Percentiles rank a stretch among this genome's conserved stretches.
Conservation (phyloP, 2,797 vertebrate genomes). For the Sternarchorhynchus goeldii region DNA sequence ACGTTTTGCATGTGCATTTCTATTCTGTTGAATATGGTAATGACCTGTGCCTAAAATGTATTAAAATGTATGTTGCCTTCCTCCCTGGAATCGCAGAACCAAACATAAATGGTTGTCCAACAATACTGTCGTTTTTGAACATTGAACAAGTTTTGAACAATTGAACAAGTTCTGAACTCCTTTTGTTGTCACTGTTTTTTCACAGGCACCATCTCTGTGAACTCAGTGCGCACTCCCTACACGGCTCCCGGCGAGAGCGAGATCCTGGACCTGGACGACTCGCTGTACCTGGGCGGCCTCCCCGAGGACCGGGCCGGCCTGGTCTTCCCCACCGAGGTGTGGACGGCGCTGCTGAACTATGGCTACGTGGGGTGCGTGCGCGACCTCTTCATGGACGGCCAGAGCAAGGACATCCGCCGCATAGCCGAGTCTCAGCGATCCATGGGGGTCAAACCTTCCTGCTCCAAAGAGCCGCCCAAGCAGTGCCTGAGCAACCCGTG, state of each 20-base stretch:
- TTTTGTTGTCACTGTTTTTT: not conserved
- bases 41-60: conserved; percentile 5
- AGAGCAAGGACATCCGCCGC: conserved; percentile 97
- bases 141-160: not conserved
- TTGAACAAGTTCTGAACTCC: not conserved
- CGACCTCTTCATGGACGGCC: conserved; percentile 97
- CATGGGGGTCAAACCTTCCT: conserved; percentile 95
- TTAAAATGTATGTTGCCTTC: not conserved
- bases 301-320: conserved; percentile 95
- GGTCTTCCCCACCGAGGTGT: conserved; percentile 93
- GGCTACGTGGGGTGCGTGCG: conserved; percentile 97
- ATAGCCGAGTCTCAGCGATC: conserved; percentile 94
- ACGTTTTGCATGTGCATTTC: not conserved
- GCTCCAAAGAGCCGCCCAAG: conserved; percentile 92
- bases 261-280: conserved; percentile 96
- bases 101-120: not conserved
- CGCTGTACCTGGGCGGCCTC: conserved; percentile 92
- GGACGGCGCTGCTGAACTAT: conserved; percentile 89
- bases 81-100: not conserved
- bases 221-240: conserved; percentile 91
- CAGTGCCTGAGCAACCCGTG: conserved; percentile 98
- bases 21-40: not conserved
- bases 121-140: too few relatives aligned
- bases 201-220: conserved; percentile 97
- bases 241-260: conserved; percentile 98